Evolutionary conservation across 2,797 vertebrate genomes (phyloP).

Genomic region (Furcifer pardalis): DNA sequence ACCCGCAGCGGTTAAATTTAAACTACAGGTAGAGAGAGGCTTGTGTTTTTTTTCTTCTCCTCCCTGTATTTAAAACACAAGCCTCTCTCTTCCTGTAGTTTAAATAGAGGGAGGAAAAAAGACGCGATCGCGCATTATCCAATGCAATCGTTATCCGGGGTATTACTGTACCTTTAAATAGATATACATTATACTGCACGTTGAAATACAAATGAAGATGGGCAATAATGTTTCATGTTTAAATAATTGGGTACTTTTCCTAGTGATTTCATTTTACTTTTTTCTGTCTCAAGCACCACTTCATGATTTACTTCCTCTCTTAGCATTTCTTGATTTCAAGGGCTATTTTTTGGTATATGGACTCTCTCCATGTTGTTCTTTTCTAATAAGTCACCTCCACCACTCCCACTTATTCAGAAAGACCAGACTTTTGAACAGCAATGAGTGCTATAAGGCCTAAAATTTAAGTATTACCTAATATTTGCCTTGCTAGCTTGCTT

Average conservation of each 20-base stretch:
- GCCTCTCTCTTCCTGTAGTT: no score
- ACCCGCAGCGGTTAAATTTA: no score
- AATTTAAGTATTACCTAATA: not conserved
- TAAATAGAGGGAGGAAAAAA: no score
- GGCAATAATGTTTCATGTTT: not conserved
- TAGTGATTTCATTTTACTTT: conserved; percentile 6
- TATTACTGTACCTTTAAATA: not conserved
- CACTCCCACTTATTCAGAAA: conserved; percentile 7
- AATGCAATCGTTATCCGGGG: no score
- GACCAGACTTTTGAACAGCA: not conserved
- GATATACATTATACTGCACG: no score
- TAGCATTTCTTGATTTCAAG: not conserved
- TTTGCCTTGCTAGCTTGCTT: not conserved
- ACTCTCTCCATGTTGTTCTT: not conserved
- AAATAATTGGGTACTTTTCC: conserved; percentile 13
- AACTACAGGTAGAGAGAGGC: no score
- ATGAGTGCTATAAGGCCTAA: not conserved
- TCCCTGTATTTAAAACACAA: no score
- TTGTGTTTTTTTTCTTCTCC: no score
- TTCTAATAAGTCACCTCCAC: not conserved
- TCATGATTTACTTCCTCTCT: not conserved
- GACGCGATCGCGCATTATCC: no score
- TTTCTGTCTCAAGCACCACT: not conserved
- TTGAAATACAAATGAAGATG: conserved; percentile 15
- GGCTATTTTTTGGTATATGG: not conserved